Evolutionary conservation across 2,797 vertebrate genomes (phyloP).

Genomic region (Phataginus tetradactyla): DNA sequence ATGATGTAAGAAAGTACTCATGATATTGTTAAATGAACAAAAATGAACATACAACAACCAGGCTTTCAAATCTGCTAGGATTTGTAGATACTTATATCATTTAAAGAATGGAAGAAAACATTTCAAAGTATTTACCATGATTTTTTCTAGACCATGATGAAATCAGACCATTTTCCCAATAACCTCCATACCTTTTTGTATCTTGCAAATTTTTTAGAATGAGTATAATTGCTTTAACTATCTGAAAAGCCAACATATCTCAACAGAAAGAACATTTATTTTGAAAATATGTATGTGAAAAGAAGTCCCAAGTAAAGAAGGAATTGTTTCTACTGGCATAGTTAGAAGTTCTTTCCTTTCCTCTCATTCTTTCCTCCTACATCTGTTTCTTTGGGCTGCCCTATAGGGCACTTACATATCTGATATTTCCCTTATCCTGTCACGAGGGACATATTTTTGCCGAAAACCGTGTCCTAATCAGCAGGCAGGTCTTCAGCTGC

Average conservation of each 20-base stretch:
- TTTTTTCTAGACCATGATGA: background rate
- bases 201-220: background rate
- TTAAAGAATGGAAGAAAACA: slow-evolving; percentile 7
- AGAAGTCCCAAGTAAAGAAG: background rate
- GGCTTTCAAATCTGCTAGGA: slow-evolving; percentile 27
- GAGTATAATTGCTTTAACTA: background rate
- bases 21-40: background rate
- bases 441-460: background rate
- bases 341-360: background rate
- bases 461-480: background rate
- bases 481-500: background rate
- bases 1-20: background rate
- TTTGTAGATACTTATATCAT: background rate
- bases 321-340: background rate
- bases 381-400: background rate
- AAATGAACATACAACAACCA: background rate
- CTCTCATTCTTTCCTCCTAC: background rate
- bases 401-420: background rate
- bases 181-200: background rate
- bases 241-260: background rate
- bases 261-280: background rate
- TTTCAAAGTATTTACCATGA: background rate
- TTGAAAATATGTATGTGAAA: background rate
- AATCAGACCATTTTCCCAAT: slow-evolving; percentile 14
- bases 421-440: background rate